Evolutionary conservation across 1,140 invertebrate genomes (phyloP).

Genomic region (Diabrotica undecimpunctata): DNA sequence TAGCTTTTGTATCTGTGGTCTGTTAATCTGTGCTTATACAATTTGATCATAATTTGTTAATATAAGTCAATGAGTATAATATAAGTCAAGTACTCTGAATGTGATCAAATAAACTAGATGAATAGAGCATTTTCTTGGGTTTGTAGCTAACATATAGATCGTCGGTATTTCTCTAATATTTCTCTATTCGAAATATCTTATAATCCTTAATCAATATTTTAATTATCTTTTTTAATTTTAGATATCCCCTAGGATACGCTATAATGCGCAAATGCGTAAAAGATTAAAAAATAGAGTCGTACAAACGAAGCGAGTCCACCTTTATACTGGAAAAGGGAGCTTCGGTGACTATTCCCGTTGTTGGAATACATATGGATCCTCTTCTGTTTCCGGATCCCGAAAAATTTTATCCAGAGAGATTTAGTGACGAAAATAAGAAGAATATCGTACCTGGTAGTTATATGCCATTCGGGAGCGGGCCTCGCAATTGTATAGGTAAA

Average conservation of each 20-base stretch:
- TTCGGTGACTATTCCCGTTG: constrained; percentile 56
- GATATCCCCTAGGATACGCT: constrained; percentile 61
- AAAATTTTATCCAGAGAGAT: constrained; percentile 61
- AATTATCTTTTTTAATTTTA: too few relatives aligned
- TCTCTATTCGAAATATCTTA: too few relatives aligned
- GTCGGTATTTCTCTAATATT: too few relatives aligned
- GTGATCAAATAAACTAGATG: too few relatives aligned
- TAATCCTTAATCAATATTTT: too few relatives aligned
- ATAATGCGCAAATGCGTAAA: constrained; percentile 49
- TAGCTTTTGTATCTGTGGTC: too few relatives aligned
- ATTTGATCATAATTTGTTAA: too few relatives aligned
- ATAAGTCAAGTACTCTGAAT: too few relatives aligned
- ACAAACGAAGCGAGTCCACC: constrained; percentile 54
- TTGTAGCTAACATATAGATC: too few relatives aligned
- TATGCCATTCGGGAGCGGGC: constrained; percentile 59
- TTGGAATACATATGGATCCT: constrained; percentile 61
- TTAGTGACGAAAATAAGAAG: constrained; percentile 46
- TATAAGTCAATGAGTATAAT: too few relatives aligned
- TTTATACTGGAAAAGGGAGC: constrained; percentile 62
- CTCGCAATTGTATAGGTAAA: constrained; percentile 57
- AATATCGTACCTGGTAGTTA: constrained; percentile 45
- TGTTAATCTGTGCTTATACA: too few relatives aligned
- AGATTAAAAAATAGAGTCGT: constrained; percentile 38
- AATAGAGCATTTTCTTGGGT: too few relatives aligned
- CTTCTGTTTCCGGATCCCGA: constrained; percentile 57